Percentiles rank a stretch among this genome's conserved stretches.
These are phyloP conservation scores for Virgularia gustaviana DNA, from an alignment of 92 coral and sea anemone genomes.

Conservation along the genomic window DNA sequence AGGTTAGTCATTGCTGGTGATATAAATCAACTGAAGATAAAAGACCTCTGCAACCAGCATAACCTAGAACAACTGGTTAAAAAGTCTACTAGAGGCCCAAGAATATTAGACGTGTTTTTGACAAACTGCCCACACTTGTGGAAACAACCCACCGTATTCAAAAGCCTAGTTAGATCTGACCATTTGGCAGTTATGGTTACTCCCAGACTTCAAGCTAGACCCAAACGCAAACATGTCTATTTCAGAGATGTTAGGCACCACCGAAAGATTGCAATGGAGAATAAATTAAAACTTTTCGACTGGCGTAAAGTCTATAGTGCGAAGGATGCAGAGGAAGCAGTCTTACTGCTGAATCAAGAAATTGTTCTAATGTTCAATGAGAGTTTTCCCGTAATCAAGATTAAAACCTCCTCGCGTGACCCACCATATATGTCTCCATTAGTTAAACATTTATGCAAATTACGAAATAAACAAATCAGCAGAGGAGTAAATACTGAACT, in stretches of 20 bases:
- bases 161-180: constrained; percentile 59
- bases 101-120: constrained; percentile 55
- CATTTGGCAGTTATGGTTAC: constrained; percentile 50
- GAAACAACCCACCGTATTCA: constrained; percentile 49
- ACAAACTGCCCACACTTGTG: constrained; percentile 59
- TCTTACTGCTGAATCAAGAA: background rate
- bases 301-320: background rate
- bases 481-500: constrained; percentile 12
- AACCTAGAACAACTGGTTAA: constrained; percentile 47
- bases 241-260: constrained; percentile 61
- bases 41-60: constrained; percentile 57
- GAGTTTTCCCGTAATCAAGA: constrained; percentile 22
- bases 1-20: constrained; percentile 57
- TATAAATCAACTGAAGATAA: constrained; percentile 51
- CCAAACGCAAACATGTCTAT: constrained; percentile 43
- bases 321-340: constrained; percentile 1
- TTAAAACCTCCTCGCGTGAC: constrained; percentile 22
- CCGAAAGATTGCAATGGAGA: constrained; percentile 46
- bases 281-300: constrained; percentile 41
- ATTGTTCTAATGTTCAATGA: constrained; percentile 8
- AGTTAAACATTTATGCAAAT: constrained; percentile 14
- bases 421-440: constrained; percentile 32
- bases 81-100: constrained; percentile 52
- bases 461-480: constrained; percentile 14
- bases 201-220: constrained; percentile 43